Evolutionary conservation across 2,113 vertebrate genomes (phyloP), one percentile per base, ranked within the genome.

Genomic region (Carassius gibelio): DNA sequence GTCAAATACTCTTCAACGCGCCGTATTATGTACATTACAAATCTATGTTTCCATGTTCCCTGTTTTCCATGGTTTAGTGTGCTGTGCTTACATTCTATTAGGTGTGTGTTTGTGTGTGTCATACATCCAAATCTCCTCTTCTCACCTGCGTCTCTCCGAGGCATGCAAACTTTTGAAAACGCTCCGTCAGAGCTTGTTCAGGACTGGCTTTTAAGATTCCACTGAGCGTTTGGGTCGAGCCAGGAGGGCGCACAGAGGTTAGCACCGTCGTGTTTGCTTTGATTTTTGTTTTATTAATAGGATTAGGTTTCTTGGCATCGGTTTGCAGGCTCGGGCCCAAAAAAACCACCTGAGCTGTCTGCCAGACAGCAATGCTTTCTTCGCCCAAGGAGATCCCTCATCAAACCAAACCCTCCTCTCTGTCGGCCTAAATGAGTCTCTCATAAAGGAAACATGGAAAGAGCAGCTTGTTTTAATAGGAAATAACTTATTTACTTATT

Each of bases 251-350:
- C 15, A 10, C 75, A 62, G 84, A 72, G 82, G 87, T 85, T 87
- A 90, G 78, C 13, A 26, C 66, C 88, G 48, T 86, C 91, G 86
- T 91, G 91, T 92, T 82, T 85, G 89, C 91, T 94, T 93, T 94
- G 91, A 93, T 94, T 92, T 89, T 88, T 79, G 89, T 91, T 93
- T 91, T 90, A 88, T 91, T 91, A 89, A 92, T 91, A 94, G 89
- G 57, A 88, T 91, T 91, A 89, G 89, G 85, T 90, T 93, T 87
- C 89, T 87, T 71, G 19, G 66, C 89, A 85, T 87, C 71, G 76
- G 50, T 79, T 19, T 26, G 15, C 19, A 57, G 50, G 86, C 82
- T 93, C 87, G 76, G 82, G 78, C 83, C 86, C 30, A 14, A 74
- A 91, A 92, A 91, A 93, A 90, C 84, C 88, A 91, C 87, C 91